These are phyloP conservation scores for Scrobipalpa atriplicella DNA, from an alignment of 2,888 invertebrate genomes.

Conservation along the genomic window DNA sequence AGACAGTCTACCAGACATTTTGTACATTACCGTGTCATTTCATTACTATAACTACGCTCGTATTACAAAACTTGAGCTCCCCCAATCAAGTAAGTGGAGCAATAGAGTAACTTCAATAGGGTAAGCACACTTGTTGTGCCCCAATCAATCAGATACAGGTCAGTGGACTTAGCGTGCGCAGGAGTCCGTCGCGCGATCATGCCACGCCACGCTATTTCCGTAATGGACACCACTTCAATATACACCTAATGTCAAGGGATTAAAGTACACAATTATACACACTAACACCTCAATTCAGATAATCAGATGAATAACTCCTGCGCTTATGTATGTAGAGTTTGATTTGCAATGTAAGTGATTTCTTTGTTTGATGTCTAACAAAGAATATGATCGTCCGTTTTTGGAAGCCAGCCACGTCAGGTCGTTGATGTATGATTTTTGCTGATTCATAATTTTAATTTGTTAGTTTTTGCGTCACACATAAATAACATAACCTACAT, in stretches of 20 bases:
- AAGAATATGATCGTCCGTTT: conserved; percentile 34
- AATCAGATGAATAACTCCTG: not conserved
- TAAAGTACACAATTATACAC: conserved; percentile 30
- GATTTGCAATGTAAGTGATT: conserved; percentile 9
- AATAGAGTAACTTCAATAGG: not conserved
- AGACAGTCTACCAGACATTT: too few species aligned
- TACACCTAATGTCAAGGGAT: conserved; percentile 47
- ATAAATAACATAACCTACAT: not conserved
- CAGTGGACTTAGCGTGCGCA: conserved; percentile 61
- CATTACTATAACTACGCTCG: too few species aligned
- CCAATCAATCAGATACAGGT: conserved; percentile 55
- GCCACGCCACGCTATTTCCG: conserved; percentile 69
- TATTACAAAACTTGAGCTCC: too few species aligned
- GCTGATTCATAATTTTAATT: conserved; percentile 16
- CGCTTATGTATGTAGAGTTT: conserved; percentile 10
- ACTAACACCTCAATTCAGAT: not conserved
- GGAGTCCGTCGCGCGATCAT: conserved; percentile 61
- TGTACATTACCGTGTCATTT: too few species aligned
- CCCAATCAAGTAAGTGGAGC: not conserved
- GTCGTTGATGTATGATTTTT: conserved; percentile 31
- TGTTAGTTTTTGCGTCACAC: not conserved
- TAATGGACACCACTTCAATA: conserved; percentile 39
- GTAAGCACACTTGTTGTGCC: not conserved
- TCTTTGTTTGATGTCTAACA: conserved; percentile 33
- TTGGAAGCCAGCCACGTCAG: conserved; percentile 56